Conservation (phyloP, 2,797 vertebrate genomes). For the Danio kyathit region DNA sequence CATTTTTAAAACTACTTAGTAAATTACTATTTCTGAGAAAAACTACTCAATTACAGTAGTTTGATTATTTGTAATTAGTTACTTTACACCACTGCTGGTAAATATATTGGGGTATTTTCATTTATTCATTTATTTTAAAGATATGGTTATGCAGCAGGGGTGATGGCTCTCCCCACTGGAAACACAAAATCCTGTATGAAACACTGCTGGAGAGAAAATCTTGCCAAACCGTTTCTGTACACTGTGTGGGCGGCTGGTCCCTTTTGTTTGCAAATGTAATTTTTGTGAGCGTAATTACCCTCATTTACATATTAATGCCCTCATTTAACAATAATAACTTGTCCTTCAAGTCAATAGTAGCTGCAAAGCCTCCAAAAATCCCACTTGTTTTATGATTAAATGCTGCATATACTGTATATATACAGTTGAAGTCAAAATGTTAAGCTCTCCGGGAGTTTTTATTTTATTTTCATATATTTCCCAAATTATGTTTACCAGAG, state of each 20-base stretch:
- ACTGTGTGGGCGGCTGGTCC: slow-evolving; percentile 10
- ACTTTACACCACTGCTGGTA: too few relatives aligned
- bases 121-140: too few relatives aligned
- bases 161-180: background rate
- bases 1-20: too few relatives aligned
- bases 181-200: slow-evolving; percentile 17
- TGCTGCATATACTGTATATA: background rate
- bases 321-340: slow-evolving; percentile 22
- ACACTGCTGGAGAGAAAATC: slow-evolving; percentile 3
- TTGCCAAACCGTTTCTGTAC: slow-evolving; percentile 28
- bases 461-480: too few relatives aligned
- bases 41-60: too few relatives aligned
- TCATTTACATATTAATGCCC: slow-evolving; percentile 26
- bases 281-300: slow-evolving; percentile 16
- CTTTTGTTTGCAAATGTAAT: slow-evolving; percentile 18
- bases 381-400: slow-evolving; percentile 27
- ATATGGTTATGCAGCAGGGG: background rate
- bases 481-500: too few relatives aligned
- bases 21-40: too few relatives aligned
- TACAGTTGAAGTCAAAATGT: too few relatives aligned
- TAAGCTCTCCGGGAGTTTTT: too few relatives aligned
- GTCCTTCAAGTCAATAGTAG: background rate
- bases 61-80: too few relatives aligned
- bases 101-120: too few relatives aligned
- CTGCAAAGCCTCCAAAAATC: slow-evolving; percentile 27